Evolutionary conservation across 2,888 invertebrate genomes (phyloP).

Genomic region (Drosophila helvetica): DNA sequence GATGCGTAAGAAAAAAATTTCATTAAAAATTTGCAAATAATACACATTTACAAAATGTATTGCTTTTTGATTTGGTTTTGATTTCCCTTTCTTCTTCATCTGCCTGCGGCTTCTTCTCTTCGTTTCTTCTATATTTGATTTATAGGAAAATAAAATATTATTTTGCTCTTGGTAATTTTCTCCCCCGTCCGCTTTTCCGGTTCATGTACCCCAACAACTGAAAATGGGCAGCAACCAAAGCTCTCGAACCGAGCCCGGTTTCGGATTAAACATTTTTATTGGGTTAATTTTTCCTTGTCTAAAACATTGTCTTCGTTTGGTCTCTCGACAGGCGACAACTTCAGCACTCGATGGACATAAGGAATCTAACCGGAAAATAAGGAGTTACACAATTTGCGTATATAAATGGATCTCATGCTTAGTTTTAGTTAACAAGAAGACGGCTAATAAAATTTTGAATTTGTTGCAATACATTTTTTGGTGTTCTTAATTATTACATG

Average conservation of each 20-base stretch:
- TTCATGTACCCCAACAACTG: slow-evolving; percentile 19
- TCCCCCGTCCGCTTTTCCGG: slow-evolving; percentile 6
- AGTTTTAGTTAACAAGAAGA: slow-evolving; percentile 45
- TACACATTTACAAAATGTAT: slow-evolving; percentile 69
- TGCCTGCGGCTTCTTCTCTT: slow-evolving; percentile 42
- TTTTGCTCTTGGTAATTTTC: slow-evolving; percentile 32
- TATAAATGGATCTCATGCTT: slow-evolving; percentile 71
- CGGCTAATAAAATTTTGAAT: slow-evolving; percentile 61
- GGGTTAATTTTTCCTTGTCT: slow-evolving; percentile 16
- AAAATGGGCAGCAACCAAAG: slow-evolving; percentile 44
- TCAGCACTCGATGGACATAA: slow-evolving; percentile 56
- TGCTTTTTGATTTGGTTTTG: slow-evolving; percentile 46
- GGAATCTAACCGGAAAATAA: slow-evolving; percentile 20
- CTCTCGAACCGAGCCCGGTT: slow-evolving; percentile 57
- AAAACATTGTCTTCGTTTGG: slow-evolving; percentile 46
- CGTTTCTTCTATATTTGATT: slow-evolving; percentile 1
- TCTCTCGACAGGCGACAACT: slow-evolving; percentile 73
- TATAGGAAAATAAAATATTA: slow-evolving; percentile 2
- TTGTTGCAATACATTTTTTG: slow-evolving; percentile 39
- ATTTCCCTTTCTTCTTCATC: slow-evolving; percentile 40
- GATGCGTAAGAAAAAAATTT: slow-evolving; percentile 69
- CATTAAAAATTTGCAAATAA: slow-evolving; percentile 76
- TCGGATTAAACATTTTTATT: slow-evolving; percentile 23
- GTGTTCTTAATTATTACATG: slow-evolving; percentile 4
- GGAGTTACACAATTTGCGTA: slow-evolving; percentile 33